A percentile compares a stretch with the other conserved stretches of the same genome.
Conservation (phyloP, 2,888 invertebrate genomes). For the Sceliomorpha sp. region DNA sequence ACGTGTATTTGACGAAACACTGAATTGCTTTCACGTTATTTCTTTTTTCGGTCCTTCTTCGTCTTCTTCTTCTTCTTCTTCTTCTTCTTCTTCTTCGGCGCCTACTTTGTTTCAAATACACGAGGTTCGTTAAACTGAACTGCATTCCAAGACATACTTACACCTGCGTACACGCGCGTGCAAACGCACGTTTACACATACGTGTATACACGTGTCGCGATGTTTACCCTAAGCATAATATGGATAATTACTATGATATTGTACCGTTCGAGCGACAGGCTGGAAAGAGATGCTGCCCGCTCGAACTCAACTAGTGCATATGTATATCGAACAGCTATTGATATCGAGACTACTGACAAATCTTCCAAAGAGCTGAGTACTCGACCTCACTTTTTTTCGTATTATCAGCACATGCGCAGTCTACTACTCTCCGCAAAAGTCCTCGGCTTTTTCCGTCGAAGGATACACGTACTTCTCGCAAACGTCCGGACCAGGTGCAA, state of each 20-base stretch:
- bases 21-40: no score
- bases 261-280: constrained; percentile 30
- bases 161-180: not conserved
- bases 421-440: constrained; percentile 68
- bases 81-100: constrained; percentile 1
- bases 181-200: no score
- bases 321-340: constrained; percentile 59
- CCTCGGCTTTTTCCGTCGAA: constrained; percentile 62
- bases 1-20: constrained; percentile 38
- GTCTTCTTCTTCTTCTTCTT: constrained; percentile 5
- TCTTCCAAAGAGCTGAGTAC: constrained; percentile 61
- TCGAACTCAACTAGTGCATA: constrained; percentile 38
- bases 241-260: constrained; percentile 40
- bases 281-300: constrained; percentile 24
- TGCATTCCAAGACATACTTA: constrained; percentile 29
- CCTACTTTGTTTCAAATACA: constrained; percentile 54
- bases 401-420: constrained; percentile 60
- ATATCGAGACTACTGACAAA: constrained; percentile 55
- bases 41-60: constrained; percentile 4
- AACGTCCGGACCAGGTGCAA: constrained; percentile 16
- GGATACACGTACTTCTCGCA: constrained; percentile 51
- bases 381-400: constrained; percentile 46
- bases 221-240: constrained; percentile 30
- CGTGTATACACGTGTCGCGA: constrained; percentile 13
- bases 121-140: constrained; percentile 56